Conservation (phyloP, 2,888 invertebrate genomes). For the Iphiclides podalirius region DNA sequence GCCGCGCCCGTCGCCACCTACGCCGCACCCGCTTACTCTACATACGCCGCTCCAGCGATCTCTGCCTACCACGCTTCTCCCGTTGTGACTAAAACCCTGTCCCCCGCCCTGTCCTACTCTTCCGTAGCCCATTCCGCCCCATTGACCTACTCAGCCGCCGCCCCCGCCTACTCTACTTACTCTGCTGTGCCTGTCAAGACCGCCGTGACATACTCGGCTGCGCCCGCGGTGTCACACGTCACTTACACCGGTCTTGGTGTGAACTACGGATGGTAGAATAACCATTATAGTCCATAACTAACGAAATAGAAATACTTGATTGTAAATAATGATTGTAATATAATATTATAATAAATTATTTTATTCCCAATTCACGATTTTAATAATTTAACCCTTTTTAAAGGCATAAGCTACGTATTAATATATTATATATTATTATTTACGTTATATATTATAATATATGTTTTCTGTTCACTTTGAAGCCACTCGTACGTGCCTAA, state of each 20-base stretch:
- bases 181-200: slow-evolving; percentile 73
- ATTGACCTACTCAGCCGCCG: slow-evolving; percentile 42
- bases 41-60: slow-evolving; percentile 30
- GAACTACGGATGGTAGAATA: slow-evolving; percentile 36
- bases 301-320: not conserved
- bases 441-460: no score
- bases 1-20: slow-evolving; percentile 45
- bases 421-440: no score
- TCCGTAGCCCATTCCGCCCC: slow-evolving; percentile 41
- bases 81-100: slow-evolving; percentile 24
- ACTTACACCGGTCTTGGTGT: slow-evolving; percentile 32
- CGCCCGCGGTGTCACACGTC: slow-evolving; percentile 44
- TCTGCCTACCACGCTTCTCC: slow-evolving; percentile 28
- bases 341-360: slow-evolving; percentile 1
- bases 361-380: not conserved
- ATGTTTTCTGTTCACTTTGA: no score
- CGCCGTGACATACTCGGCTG: slow-evolving; percentile 79
- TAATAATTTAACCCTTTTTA: not conserved
- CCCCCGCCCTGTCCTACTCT: slow-evolving; percentile 30
- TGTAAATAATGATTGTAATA: slow-evolving; percentile 7
- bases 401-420: no score
- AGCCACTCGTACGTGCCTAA: no score
- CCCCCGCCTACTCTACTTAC: slow-evolving; percentile 44
- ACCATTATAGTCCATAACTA: not conserved
- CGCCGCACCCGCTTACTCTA: slow-evolving; percentile 48